Evolutionary conservation across 1,140 invertebrate genomes (phyloP), one percentile per base, ranked within the genome.

Genomic region (Drosophila leontia): DNA sequence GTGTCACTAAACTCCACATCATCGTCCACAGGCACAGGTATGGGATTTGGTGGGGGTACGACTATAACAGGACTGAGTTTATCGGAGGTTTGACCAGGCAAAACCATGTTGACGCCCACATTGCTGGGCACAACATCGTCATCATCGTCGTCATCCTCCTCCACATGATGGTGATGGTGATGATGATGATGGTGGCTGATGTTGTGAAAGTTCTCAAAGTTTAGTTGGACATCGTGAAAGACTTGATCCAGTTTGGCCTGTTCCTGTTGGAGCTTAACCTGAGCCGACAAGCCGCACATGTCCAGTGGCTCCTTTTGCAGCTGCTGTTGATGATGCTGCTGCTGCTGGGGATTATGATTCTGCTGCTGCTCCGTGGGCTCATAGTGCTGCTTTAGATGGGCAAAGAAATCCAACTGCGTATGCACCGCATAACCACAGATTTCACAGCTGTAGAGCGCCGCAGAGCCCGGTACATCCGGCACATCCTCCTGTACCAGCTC

Each of bases 371-470:
- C 47, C 26, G 55, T 57, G 23, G 74, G 95, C 80, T 96, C 96
- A 92, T 97, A 97, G 88, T 97, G 96, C 45, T 93, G 91, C 93
- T 96, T 96, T 4, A 97, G 93, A 91, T 97, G 96, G 77, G 96
- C 95, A 91, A 96, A 97, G 84, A 97, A 97, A 63, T 94, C 94
- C 23, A 96, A 88, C 80, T 97, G 96, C 69, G 94, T 94, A 39
- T 92, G 92, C 85, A 95, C 95, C 29, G 92, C 93, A 70, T 94
- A 94, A 32, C 93, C 94, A 83, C 96, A 97, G 7, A 96, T 91
- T 91, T 96, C 95, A 86, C 96, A 97, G 58, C 94, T 94, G 75
- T 95, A 96, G 11, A 81, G 68, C 8, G 83, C 41, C 1, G 69
- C 5, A 9, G 53, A 56, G 19, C 34, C 35, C 0, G 71, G n/a